Base-by-base conservation (phyloP, 2,888 invertebrate genomes). In the Drosophila melanosoma region DNA sequence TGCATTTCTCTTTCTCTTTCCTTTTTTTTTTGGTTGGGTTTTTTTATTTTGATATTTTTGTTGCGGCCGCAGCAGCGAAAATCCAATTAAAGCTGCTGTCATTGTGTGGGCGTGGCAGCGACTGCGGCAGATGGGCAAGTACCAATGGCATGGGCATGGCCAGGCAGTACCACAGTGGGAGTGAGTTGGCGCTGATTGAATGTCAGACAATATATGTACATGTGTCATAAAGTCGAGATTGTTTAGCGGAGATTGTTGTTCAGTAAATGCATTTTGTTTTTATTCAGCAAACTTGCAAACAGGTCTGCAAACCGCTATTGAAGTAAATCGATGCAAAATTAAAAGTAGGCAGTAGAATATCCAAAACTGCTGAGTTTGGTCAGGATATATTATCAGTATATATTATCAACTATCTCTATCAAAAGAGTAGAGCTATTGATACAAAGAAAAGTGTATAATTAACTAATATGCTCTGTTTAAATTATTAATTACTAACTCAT, bases 31-130 rank as follows among this genome's bases (percentile, higher is more conserved):
- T n/a, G n/a, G n/a, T 53, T 66, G 33, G 29, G 5, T 29, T 29
- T 29, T 29, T 40, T 36, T 33, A 68, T 57, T 51, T 57, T 69
- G 54, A 73, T 79, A 64, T 73, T 79, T 64, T 67, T 75, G 67
- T 65, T 63, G 84, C 84, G 73, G 76, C 71, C 82, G 74, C 82
- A 69, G 77, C 77, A 76, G 76, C 85, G 81, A 87, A 87, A 87
- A 90, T 90, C 90, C 90, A 87, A 87, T 87, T 87, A 87, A 90
- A 87, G 89, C 90, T 69, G 76, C 89, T 86, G 85, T 88, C 87
- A 88, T 74, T 86, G 87, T 64, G 82, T 52, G 86, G 87, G 86
- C 73, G 83, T 65, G 81, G 86, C 76, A 51, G 53, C 40, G 38
- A 26, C 51, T n/a, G 51, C 63, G 29, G 61, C 53, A 57, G 61